Conservation (phyloP, 2,888 invertebrate genomes). For the Allygus modestus region DNA sequence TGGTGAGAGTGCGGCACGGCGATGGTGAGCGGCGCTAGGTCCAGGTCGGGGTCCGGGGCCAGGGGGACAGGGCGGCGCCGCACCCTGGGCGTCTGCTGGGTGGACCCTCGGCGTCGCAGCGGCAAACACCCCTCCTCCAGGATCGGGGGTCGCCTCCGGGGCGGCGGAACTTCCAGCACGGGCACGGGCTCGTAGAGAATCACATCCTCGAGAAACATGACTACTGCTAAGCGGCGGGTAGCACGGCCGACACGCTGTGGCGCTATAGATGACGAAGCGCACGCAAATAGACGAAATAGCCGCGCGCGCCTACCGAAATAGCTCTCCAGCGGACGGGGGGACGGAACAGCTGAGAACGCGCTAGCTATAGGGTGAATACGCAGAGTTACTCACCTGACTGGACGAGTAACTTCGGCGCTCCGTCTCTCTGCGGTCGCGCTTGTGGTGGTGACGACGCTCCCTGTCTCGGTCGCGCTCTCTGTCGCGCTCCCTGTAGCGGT, state of each 20-base stretch:
- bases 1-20: neutral
- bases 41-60: conserved; percentile 34
- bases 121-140: conserved; percentile 50
- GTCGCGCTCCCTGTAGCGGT: conserved; percentile 35
- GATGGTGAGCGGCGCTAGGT: conserved; percentile 23
- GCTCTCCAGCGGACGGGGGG: conserved; percentile 42
- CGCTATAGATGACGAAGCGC: conserved; percentile 41
- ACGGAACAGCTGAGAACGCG: conserved; percentile 39
- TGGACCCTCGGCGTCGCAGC: conserved; percentile 27
- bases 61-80: conserved; percentile 16
- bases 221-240: conserved; percentile 27
- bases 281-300: conserved; percentile 36
- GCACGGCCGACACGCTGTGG: neutral
- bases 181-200: conserved; percentile 59
- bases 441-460: conserved; percentile 43
- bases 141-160: conserved; percentile 51
- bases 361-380: conserved; percentile 2
- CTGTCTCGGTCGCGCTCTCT: conserved; percentile 32
- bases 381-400: conserved; percentile 68
- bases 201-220: conserved; percentile 57
- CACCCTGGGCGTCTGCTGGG: conserved; percentile 39
- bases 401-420: conserved; percentile 68
- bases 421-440: conserved; percentile 61
- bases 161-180: conserved; percentile 50
- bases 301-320: conserved; percentile 60